phyloP scores from a whole-genome alignment of 2,888 invertebrate species.

The Mythimna impura region DNA sequence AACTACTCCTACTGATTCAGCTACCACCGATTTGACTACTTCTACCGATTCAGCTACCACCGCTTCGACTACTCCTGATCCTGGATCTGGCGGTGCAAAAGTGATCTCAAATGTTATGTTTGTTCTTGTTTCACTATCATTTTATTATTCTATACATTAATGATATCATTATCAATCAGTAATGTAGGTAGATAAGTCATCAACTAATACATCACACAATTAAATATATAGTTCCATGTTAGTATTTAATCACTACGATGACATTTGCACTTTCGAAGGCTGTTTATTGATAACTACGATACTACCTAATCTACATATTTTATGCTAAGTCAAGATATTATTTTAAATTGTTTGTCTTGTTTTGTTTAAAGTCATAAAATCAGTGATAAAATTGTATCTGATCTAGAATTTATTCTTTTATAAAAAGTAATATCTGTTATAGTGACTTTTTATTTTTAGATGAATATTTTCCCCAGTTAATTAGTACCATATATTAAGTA shows the following conservation, averaged over 20 bases:
- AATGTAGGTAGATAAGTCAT: background rate
- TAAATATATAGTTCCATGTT: background rate
- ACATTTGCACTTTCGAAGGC: background rate
- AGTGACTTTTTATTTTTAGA: too few species aligned
- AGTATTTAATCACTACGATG: background rate
- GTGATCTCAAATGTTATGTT: constrained; percentile 30
- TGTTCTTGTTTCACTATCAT: constrained; percentile 10
- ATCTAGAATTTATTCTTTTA: constrained; percentile 1
- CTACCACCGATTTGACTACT: background rate
- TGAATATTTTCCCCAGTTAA: too few species aligned
- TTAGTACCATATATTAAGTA: too few species aligned
- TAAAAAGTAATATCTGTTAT: background rate
- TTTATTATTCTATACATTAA: constrained; percentile 12
- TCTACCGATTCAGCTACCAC: background rate
- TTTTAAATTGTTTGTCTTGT: background rate
- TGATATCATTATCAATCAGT: background rate
- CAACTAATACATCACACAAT: background rate
- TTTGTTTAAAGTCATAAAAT: constrained; percentile 8
- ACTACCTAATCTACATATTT: background rate
- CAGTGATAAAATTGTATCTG: constrained; percentile 5
- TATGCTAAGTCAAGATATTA: background rate
- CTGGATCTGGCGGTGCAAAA: constrained; percentile 10
- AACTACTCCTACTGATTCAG: background rate
- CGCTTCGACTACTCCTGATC: background rate
- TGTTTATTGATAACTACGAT: constrained; percentile 2